Evolutionary conservation across 2,797 vertebrate genomes (phyloP).

Genomic region (Ataeniobius toweri): DNA sequence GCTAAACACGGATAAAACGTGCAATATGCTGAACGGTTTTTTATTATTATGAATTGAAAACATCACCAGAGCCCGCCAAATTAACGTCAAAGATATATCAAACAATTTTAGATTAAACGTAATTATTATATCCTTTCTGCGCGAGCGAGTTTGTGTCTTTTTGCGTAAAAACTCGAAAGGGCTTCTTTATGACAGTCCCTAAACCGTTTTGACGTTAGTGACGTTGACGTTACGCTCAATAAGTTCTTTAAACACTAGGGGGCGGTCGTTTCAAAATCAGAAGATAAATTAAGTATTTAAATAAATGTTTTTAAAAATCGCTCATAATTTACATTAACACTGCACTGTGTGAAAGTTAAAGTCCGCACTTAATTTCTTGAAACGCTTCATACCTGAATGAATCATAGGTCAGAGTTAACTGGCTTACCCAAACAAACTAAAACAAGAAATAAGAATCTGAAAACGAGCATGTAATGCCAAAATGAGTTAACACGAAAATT

Average conservation of each 20-base stretch:
- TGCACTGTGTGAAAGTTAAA: background rate
- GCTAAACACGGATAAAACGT: background rate
- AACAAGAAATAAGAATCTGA: too few species aligned
- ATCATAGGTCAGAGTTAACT: background rate
- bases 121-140: background rate
- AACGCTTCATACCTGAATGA: background rate
- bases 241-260: constrained; percentile 18
- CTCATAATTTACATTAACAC: background rate
- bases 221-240: constrained; percentile 3
- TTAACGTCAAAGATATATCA: fast-evolving
- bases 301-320: background rate
- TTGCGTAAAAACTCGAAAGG: background rate
- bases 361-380: background rate
- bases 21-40: fast-evolving
- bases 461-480: too few species aligned
- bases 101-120: fast-evolving
- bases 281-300: background rate
- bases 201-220: constrained; percentile 18
- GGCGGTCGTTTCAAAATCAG: constrained; percentile 15
- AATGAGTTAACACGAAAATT: background rate
- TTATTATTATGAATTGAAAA: background rate
- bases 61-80: fast-evolving
- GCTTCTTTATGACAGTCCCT: constrained; percentile 47
- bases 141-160: background rate
- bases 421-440: background rate